phyloP scores from a whole-genome alignment of 2,797 vertebrate species.

The Coreius guichenoti region DNA sequence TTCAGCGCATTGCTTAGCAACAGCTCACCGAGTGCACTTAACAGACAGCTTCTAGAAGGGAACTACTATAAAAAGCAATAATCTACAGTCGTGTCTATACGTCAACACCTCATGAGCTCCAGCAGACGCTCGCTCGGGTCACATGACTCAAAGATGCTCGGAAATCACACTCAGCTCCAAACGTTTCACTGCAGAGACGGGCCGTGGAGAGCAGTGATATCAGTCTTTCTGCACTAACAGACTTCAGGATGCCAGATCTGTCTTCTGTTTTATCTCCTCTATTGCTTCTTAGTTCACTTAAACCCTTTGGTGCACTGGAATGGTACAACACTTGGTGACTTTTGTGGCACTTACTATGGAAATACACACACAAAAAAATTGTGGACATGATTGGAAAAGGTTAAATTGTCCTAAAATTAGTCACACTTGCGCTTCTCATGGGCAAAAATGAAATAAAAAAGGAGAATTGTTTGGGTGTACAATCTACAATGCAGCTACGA shows the following conservation, averaged over 20 bases:
- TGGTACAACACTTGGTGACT: too few relatives aligned
- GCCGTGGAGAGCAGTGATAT: not conserved
- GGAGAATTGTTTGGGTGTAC: too few relatives aligned
- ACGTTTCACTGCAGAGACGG: not conserved
- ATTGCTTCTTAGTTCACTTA: too few relatives aligned
- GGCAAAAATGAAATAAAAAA: not conserved
- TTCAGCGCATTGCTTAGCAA: slow-evolving; percentile 19
- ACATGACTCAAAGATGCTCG: not conserved
- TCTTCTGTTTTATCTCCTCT: too few relatives aligned
- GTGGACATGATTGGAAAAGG: not conserved
- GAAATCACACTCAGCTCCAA: not conserved
- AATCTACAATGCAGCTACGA: too few relatives aligned
- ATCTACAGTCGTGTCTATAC: slow-evolving; percentile 11
- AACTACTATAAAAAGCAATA: not conserved
- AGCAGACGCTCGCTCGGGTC: not conserved
- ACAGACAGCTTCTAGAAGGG: not conserved
- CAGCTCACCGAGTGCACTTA: not conserved
- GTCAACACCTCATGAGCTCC: slow-evolving; percentile 14
- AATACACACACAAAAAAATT: not conserved
- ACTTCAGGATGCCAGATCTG: too few relatives aligned
- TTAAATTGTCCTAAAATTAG: not conserved
- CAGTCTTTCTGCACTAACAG: not conserved
- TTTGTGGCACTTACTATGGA: too few relatives aligned
- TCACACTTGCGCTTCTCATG: too few relatives aligned
- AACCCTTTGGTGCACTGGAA: too few relatives aligned